phyloP scores from a whole-genome alignment of 2,797 vertebrate species.

The Meriones psammophilus region DNA sequence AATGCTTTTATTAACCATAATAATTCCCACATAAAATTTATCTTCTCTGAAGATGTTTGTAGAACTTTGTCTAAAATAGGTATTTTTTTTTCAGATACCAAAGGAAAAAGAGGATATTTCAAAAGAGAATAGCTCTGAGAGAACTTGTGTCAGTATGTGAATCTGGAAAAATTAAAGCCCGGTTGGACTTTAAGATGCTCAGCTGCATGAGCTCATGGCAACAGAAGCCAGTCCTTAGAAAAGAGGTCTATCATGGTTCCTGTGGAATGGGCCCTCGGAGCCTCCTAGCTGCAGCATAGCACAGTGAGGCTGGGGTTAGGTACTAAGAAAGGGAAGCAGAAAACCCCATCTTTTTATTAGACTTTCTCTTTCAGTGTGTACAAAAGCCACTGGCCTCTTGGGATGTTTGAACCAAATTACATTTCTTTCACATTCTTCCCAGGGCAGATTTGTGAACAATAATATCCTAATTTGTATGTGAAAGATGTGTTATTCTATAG shows the following conservation, averaged over 20 bases:
- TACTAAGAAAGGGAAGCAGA: neutral
- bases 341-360: neutral
- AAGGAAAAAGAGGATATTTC: neutral
- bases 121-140: constrained; percentile 8
- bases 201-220: neutral
- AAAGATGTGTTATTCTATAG: neutral
- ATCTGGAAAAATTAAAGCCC: neutral
- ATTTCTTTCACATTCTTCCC: neutral
- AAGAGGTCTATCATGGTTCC: neutral
- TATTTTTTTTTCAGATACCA: neutral
- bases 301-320: neutral
- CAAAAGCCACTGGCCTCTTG: neutral
- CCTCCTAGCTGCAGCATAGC: neutral
- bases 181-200: neutral
- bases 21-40: constrained; percentile 13
- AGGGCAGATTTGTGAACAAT: neutral
- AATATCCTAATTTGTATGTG: neutral
- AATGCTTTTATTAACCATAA: neutral
- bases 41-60: constrained; percentile 45
- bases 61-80: constrained; percentile 8
- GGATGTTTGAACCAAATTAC: neutral
- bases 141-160: neutral
- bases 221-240: neutral
- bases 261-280: neutral
- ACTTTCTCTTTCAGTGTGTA: neutral